Base-by-base conservation (phyloP, 37 sponge, comb jelly and placozoan species). In the Theonella swinhoei region DNA sequence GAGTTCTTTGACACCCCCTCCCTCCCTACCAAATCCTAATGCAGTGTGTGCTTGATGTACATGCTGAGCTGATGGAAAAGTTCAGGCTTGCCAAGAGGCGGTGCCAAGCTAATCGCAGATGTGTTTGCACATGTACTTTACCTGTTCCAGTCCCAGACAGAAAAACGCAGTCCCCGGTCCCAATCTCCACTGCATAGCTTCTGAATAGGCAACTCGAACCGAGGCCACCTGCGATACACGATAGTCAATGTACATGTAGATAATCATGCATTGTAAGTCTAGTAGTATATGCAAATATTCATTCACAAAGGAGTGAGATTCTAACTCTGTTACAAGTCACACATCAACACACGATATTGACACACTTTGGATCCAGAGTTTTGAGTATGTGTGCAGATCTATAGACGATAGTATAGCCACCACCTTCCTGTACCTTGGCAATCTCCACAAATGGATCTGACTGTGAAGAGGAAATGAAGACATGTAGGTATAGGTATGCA, bases 391-490 rank as follows among this genome's bases (percentile, higher is more conserved):
- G 95, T 30, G 81, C 63, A 7, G 96, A 88, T 23, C 93, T 47
- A 69, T 94, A 90, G n/a, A 78, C 97, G 4, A 95, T 69, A 30
- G 91, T 92, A 70, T 80, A 88, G 0, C 71, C 40, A 11, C 91
- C 93, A 35, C 92, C 91, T 77, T 94, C 95, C 70, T 85, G 92
- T 11, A 75, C 84, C 73, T 93, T 92, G 35, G 80, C 5, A 30
- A 97, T 92, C 73, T 95, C 97, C 76, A 95, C 68, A 69, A 89
- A 95, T 40, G 97, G 97, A 80, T 97, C 97, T 26, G 97, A 97
- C 92, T 95, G 64, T 62, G 74, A 39, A 30, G 7, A n/a, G 29
- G 36, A 33, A 43, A 33, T 30, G 28, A 14, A 31, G 2, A 35
- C 75, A 74, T 23, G 24, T 25, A 42, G 17, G 59, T 17, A 54